Base-by-base conservation (phyloP, 1,140 invertebrate genomes). In the Drosophila sucinea region DNA sequence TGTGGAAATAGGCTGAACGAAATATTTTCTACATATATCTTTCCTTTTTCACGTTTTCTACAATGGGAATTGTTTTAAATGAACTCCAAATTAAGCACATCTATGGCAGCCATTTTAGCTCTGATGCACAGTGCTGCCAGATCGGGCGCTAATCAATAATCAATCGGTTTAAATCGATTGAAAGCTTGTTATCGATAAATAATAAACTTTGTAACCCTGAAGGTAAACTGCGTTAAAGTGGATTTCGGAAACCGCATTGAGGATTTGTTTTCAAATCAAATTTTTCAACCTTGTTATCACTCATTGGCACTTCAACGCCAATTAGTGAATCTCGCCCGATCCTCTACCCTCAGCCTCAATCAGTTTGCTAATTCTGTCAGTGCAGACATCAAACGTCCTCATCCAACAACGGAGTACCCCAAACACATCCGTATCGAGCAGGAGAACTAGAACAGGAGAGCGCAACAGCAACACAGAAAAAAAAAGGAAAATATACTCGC, bases 291-390 rank as follows among this genome's bases (percentile, higher is more conserved):
- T 44, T 8, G 10, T 29, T 32, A 44, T 40, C 66, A 11, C 56
- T 40, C 51, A 25, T 5, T 54, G 58, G 7, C 8, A 47, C 81
- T 78, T 79, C 75, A 79, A 72, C 83, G 72, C 70, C 79, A 86
- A 86, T 87, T 82, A 82, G 82, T 67, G 69, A 75, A 57, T 77
- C 73, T 70, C 47, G 69, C 55, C 44, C 27, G 47, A 47, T 27
- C 17, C 56, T 27, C 41, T 47, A 5, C 5, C 44, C 17, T 38
- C 44, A 17, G 7, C 57, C 35, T 55, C 64, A 70, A 68, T 67
- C 83, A 60, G 70, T 67, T 77, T 77, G 79, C 76, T 89, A 83
- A 87, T 87, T 89, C 84, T 83, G 76, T 54, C 84, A 83, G 83
- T 87, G 76, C 77, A 83, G 73, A 67, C 82, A 64, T 87, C 79